phyloP scores from a whole-genome alignment of 2,113 vertebrate species.

The Cromileptes altivelis region DNA sequence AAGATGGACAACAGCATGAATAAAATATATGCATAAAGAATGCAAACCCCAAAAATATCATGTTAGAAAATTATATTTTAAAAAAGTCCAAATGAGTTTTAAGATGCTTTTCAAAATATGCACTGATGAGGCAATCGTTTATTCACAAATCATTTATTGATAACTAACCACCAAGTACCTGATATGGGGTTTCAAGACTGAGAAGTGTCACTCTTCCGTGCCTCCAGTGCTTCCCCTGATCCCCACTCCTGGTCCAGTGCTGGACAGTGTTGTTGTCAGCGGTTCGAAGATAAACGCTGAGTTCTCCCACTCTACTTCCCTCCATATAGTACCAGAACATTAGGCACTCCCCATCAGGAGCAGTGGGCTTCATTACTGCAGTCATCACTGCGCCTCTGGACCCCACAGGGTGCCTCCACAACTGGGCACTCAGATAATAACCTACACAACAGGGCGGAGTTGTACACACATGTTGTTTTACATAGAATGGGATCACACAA shows the following conservation, averaged over 20 bases:
- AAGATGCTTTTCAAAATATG: neutral
- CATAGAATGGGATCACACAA: neutral
- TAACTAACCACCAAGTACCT: constrained; percentile 59
- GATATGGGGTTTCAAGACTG: constrained; percentile 69
- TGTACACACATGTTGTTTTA: neutral
- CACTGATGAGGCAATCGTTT: neutral
- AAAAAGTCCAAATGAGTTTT: neutral
- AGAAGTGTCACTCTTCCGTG: constrained; percentile 78
- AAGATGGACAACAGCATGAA: no score
- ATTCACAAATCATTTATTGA: neutral
- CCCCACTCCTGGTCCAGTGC: constrained; percentile 76
- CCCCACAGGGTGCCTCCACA: constrained; percentile 71
- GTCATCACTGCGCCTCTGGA: constrained; percentile 66
- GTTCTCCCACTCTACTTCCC: constrained; percentile 72
- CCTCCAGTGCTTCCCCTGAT: constrained; percentile 82
- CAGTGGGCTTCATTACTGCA: constrained; percentile 68
- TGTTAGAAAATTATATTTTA: neutral
- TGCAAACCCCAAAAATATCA: neutral
- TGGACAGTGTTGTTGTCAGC: neutral
- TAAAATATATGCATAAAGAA: neutral
- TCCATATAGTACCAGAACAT: constrained; percentile 87
- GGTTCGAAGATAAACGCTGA: constrained; percentile 75
- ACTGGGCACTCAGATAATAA: constrained; percentile 83
- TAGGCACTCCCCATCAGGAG: constrained; percentile 78
- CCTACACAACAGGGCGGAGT: constrained; percentile 60